A percentile compares a stretch with the other conserved stretches of the same genome.
phyloP scores from a whole-genome alignment of 2,113 vertebrate species.

The Rousettus leschenaultii region DNA sequence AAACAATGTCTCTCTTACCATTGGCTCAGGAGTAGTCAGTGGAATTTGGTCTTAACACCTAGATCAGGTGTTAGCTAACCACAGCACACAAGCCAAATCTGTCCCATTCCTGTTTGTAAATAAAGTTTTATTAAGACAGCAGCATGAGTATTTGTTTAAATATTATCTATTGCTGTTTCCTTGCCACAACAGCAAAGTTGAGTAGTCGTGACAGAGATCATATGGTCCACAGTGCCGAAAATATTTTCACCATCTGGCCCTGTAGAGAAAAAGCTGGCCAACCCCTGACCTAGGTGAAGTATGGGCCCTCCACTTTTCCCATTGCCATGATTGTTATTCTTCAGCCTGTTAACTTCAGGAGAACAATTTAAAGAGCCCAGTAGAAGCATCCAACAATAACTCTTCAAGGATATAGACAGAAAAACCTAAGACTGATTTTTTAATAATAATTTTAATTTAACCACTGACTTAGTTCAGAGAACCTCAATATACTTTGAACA shows the following conservation, averaged over 20 bases:
- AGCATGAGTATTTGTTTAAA: background rate
- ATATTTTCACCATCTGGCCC: background rate
- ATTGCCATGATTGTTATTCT: background rate
- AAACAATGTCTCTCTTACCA: background rate
- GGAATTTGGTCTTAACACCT: background rate
- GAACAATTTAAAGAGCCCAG: background rate
- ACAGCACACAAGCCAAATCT: background rate
- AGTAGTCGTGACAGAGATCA: background rate
- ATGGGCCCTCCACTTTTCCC: background rate
- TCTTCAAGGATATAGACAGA: background rate
- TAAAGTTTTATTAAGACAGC: background rate
- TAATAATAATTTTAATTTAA: constrained; percentile 67
- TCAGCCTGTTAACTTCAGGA: background rate
- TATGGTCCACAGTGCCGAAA: background rate
- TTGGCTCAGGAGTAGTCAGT: background rate
- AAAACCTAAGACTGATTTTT: constrained; percentile 47
- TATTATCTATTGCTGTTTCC: background rate
- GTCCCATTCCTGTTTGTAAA: background rate
- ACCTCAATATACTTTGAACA: constrained; percentile 59
- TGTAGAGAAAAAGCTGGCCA: background rate
- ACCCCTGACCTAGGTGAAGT: background rate
- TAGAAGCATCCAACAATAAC: background rate
- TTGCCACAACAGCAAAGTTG: background rate
- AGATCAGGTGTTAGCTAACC: background rate
- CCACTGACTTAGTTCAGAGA: constrained; percentile 50